Evolutionary conservation across 2,888 invertebrate genomes (phyloP), one percentile per base, ranked within the genome.

Genomic region (Nomada goodeniana): DNA sequence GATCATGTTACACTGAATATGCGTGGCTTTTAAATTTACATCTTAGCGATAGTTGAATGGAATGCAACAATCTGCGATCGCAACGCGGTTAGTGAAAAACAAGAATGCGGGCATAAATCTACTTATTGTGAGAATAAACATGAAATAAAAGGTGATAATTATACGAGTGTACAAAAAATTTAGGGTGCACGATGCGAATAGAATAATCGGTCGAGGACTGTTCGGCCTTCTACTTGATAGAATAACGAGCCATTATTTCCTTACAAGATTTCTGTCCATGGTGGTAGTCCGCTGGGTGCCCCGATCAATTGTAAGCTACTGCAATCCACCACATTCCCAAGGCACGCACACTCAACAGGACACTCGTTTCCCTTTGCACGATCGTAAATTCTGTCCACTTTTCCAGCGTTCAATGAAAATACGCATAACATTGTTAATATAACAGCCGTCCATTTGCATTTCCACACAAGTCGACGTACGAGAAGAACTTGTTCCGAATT

Each of bases 211-310:
- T 7, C n/a, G 53, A 36, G 53, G n/a, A 55, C 23, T 2, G 11
- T 0, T 42, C 18, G 26, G 1, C 42, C 44, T 63, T 79, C 36
- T 57, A n/a, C 80, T 80, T 47, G 44, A 72, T 80, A 71, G 65
- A n/a, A 80, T 71, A 71, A 83, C 50, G 59, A 68, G 67, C 60
- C 26, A 61, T 73, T 61, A 81, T 86, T 65, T 86, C 92, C 93
- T 93, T 82, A 94, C 93, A 94, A 85, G 47, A 80, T 88, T 80
- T 91, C 92, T 36, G 92, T 93, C 94, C 94, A 94, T 44, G 91
- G 91, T 81, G 94, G 94, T 75, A 94, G 76, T 18, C 92, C 91
- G 72, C 90, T 92, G 50, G 94, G 94, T 80, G 92, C 91, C 65
- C 88, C 90, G 73, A 91, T 89, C 67, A 94, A 88, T 79, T 91